Evolutionary conservation across 2,888 invertebrate species (phyloP), one percentile per base, ranked within the genome.

Genomic region (Cephus runcator): DNA sequence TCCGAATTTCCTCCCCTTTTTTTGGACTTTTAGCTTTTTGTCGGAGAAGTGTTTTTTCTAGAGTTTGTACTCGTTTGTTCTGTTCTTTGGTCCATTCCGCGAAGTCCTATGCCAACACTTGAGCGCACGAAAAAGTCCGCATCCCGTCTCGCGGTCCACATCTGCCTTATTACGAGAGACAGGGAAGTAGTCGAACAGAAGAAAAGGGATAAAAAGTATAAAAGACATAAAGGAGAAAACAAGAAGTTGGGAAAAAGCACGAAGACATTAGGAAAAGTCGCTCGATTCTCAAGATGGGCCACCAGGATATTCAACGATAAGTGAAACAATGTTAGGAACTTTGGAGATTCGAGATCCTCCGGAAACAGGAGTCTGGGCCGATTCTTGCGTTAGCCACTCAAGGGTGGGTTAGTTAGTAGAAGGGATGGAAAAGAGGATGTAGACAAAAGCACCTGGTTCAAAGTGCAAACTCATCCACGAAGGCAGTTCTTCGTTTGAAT

Each of bases 361-460:
- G 23, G 56, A 1, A 56, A 56, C 56, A 56, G 23, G 56, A 56
- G 56, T 56, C 56, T 23, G 23, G 56, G 56, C 56, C 9, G 56
- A 56, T 56, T 23, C 23, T 23, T 56, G 56, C 23, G 56, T 56
- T 23, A 56, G 56, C 56, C 23, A 56, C 23, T 56, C 56, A 23
- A 56, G 56, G 56, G 56, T 56, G 56, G 56, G 56, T 56, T 73
- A 77, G 77, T 79, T 71, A 73, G 73, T 71, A 74, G 34, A 36
- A 77, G 73, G 79, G 81, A 79, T 79, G 77, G 79, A 78, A 78
- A 79, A 69, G 73, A 76, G 75, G 75, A 30, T 69, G n/a, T 69
- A 76, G 77, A 34, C 71, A 34, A 76, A 73, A 77, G 56, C 56
- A 56, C 56, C 56, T 56, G 56, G 56, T 56, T 56, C 56, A 56